A percentile compares a stretch with the other conserved stretches of the same genome.
phyloP scores from a whole-genome alignment of 2,888 invertebrate genomes.

The Phorcus lineatus region DNA sequence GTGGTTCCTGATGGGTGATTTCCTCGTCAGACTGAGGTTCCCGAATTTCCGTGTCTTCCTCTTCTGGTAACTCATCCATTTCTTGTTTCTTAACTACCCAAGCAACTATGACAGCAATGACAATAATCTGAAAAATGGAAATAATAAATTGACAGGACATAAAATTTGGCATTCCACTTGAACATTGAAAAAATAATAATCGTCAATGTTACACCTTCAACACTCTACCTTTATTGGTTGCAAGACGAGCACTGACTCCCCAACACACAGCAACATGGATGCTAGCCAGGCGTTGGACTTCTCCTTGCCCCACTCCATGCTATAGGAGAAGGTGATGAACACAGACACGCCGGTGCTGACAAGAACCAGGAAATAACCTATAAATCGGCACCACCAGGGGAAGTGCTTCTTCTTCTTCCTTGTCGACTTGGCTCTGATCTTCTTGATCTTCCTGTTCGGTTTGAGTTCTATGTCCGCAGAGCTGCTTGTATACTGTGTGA shows the following conservation, averaged over 20 bases:
- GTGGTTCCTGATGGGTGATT: constrained; percentile 18
- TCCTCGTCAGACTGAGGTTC: constrained; percentile 32
- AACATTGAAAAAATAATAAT: not conserved
- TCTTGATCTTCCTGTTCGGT: not conserved
- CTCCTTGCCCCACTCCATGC: constrained; percentile 63
- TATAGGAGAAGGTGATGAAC: constrained; percentile 60
- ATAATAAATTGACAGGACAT: too few species aligned
- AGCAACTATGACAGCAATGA: constrained; percentile 51
- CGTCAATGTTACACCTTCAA: too few species aligned
- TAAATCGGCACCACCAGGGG: constrained; percentile 55
- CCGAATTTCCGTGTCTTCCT: constrained; percentile 25
- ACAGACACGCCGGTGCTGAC: constrained; percentile 46
- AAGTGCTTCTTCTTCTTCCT: constrained; percentile 37
- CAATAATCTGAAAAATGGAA: constrained; percentile 47
- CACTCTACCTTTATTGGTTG: constrained; percentile 64
- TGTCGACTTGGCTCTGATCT: not conserved
- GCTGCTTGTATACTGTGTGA: not conserved
- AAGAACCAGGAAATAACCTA: constrained; percentile 57
- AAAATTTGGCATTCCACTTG: too few species aligned
- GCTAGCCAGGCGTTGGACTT: constrained; percentile 62
- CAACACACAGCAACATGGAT: constrained; percentile 60
- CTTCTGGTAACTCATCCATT: constrained; percentile 46
- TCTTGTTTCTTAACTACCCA: constrained; percentile 50
- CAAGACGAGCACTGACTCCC: constrained; percentile 62
- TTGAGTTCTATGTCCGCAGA: not conserved